Percentiles rank a stretch among this genome's conserved stretches.
Conservation (phyloP, 2,113 vertebrate genomes). For the Pelusios castaneus region DNA sequence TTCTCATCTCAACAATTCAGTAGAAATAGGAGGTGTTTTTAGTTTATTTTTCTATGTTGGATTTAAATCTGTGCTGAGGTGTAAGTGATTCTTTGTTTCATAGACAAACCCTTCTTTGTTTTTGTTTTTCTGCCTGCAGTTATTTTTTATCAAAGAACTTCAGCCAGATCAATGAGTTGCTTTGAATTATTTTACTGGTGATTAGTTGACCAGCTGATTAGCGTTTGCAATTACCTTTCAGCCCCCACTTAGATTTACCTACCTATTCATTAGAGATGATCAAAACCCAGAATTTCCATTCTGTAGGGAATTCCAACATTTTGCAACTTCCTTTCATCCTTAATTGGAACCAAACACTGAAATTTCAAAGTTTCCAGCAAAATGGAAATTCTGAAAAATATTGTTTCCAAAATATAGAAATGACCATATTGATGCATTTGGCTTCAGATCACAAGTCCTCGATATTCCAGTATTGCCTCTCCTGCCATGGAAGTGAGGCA, state of each 20-base stretch:
- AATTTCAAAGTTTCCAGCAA: background rate
- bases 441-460: background rate
- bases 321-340: background rate
- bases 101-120: background rate
- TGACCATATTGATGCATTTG: background rate
- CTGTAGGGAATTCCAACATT: background rate
- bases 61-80: conserved; percentile 12
- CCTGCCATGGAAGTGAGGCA: background rate
- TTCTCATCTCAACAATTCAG: background rate
- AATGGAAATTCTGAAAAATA: background rate
- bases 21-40: background rate
- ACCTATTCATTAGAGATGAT: background rate
- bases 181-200: background rate
- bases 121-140: background rate
- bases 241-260: background rate
- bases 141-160: background rate
- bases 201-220: background rate
- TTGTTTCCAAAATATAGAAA: background rate
- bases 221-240: background rate
- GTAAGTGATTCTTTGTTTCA: background rate
- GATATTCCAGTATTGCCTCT: background rate
- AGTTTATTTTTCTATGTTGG: background rate
- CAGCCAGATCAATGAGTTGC: background rate
- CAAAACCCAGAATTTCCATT: background rate
- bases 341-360: background rate